Base-by-base conservation (phyloP, 1,140 invertebrate genomes). In the Zaprionus gabonicus region DNA sequence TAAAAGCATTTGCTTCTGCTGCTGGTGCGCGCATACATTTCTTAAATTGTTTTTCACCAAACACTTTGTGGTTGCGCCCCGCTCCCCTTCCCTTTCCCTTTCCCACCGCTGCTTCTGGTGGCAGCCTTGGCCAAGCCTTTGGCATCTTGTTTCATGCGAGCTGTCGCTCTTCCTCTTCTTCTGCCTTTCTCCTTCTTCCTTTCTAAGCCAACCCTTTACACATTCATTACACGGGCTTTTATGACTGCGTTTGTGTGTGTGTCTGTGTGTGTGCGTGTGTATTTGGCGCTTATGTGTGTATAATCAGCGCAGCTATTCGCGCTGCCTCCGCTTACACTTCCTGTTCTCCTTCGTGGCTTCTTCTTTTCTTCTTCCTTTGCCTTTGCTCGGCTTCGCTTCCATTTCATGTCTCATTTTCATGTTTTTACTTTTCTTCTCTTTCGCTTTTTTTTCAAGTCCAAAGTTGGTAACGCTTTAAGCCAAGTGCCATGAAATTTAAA, bases 191-290 rank as follows among this genome's bases (percentile, higher is more conserved):
- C 7, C 20, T 55, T 49, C 63, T 25, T 28, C 41, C 38, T 31
- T 36, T 57, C 55, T 74, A 57, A 71, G 67, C 71, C 81, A 88
- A 88, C 81, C 84, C 75, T 84, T 90, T 84, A 84, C 84, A 84
- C 84, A 88, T 88, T 88, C 85, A 90, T 88, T 88, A 84, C 75
- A 67, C 65, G 68, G 68, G 71, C 84, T 81, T 88, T 81, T 81
- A 79, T 76, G 78, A 73, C 63, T 75, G 64, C 72, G 71, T 17
- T 12, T 38, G 15, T 66, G 38, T 36, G 53, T 38, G 59, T 66
- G 57, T 71, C 59, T 28, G 60, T 23, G 57, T 28, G 60, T 23
- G 57, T 71, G 68, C 20, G 60, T 23, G 27, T 60, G 56, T 68
- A 77, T 86, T 80, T 81, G 78, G 74, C 78, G 84, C 84, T 88